phyloP scores from a whole-genome alignment of 1,140 invertebrate species.

The Cephus cinctus region DNA sequence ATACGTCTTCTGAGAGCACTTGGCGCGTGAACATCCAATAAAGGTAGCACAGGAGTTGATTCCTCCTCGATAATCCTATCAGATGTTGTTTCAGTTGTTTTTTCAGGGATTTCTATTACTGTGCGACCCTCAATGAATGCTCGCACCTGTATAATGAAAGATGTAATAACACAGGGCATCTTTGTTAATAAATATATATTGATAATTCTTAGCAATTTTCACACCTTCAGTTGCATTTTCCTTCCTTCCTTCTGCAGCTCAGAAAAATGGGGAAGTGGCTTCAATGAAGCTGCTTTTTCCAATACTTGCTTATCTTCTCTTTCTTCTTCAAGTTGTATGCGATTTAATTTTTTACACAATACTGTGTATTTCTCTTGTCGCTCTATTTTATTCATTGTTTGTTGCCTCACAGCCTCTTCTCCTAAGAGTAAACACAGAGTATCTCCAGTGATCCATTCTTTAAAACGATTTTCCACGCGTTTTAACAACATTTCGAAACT shows the following conservation, averaged over 20 bases:
- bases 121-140: constrained; percentile 47
- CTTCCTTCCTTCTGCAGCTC: constrained; percentile 45
- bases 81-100: constrained; percentile 1
- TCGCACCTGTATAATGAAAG: constrained; percentile 33
- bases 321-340: constrained; percentile 35
- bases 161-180: constrained; percentile 10
- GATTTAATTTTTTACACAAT: constrained; percentile 46
- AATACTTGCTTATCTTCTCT: constrained; percentile 24
- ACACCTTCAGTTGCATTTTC: constrained; percentile 47
- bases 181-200: constrained; percentile 1
- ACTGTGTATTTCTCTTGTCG: constrained; percentile 36
- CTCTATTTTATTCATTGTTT: constrained; percentile 37
- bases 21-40: constrained; percentile 47
- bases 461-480: constrained; percentile 43
- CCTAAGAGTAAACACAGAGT: constrained; percentile 45
- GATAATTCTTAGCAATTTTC: background rate
- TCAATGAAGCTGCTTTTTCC: constrained; percentile 28
- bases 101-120: constrained; percentile 21
- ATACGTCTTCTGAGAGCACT: constrained; percentile 47
- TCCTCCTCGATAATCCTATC: constrained; percentile 9
- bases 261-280: constrained; percentile 49
- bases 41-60: constrained; percentile 36
- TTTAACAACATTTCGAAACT: constrained; percentile 24
- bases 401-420: constrained; percentile 33
- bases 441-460: constrained; percentile 52